A percentile compares a stretch with the other conserved stretches of the same genome.
Evolutionary conservation across 2,797 vertebrate species (phyloP).

Genomic region (Masticophis lateralis): DNA sequence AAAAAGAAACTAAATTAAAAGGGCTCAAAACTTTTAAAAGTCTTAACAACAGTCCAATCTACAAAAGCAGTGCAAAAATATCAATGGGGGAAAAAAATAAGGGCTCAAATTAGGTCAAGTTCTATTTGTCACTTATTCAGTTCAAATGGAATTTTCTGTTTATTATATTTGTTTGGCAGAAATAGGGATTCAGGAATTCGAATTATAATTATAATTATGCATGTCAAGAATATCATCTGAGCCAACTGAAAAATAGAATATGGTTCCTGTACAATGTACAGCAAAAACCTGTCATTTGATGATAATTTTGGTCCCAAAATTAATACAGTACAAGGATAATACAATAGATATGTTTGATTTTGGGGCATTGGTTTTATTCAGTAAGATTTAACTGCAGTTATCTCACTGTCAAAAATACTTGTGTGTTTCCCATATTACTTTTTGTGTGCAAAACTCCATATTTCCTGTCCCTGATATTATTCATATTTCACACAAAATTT

Average conservation of each 20-base stretch:
- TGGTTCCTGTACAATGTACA: neutral
- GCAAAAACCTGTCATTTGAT: neutral
- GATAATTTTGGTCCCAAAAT: too few species aligned
- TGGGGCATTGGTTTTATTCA: too few species aligned
- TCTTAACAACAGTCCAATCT: neutral
- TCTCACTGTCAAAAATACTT: too few species aligned
- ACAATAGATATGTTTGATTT: too few species aligned
- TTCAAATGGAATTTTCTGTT: neutral
- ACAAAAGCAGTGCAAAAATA: neutral
- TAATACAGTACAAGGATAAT: too few species aligned
- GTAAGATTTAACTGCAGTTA: too few species aligned
- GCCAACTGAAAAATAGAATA: neutral
- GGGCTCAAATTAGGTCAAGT: neutral
- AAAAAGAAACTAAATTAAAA: neutral
- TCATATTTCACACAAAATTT: neutral
- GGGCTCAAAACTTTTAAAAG: neutral
- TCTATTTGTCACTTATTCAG: neutral
- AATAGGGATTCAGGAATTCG: neutral
- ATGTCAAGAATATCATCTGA: too few species aligned
- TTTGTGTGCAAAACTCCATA: too few species aligned
- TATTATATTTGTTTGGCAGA: neutral
- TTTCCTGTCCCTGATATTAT: neutral
- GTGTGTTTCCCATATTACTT: too few species aligned
- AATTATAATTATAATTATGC: too few species aligned
- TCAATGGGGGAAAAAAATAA: neutral